A percentile compares a stretch with the other conserved stretches of the same genome.
Conservation (phyloP, 2,113 vertebrate genomes). For the Coracopsis vasa region DNA sequence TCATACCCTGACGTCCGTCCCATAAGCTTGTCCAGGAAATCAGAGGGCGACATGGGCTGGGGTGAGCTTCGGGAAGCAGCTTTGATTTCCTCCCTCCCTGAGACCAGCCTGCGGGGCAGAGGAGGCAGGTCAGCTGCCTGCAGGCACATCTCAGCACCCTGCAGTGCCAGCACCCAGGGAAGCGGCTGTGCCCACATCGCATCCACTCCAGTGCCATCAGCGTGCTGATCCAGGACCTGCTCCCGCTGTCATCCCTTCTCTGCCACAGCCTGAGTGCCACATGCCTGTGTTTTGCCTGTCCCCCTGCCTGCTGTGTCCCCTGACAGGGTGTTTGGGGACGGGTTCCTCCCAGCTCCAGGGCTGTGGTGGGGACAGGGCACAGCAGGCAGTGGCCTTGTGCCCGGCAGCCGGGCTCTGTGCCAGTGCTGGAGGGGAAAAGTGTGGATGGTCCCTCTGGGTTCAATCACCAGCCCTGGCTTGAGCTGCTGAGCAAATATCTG, state of each 20-base stretch:
- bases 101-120: slow-evolving; percentile 75
- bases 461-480: not conserved
- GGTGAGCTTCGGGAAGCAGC: slow-evolving; percentile 67
- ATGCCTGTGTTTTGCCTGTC: not conserved
- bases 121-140: not conserved
- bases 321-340: fast-evolving
- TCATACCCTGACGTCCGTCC: slow-evolving; percentile 91
- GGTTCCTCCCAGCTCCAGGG: not conserved
- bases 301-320: fast-evolving
- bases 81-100: slow-evolving; percentile 88
- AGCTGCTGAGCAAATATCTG: not conserved
- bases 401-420: not conserved
- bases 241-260: not conserved
- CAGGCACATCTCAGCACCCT: not conserved
- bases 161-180: not conserved
- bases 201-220: fast-evolving
- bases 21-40: slow-evolving; percentile 98
- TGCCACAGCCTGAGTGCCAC: not conserved
- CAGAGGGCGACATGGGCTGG: slow-evolving; percentile 87
- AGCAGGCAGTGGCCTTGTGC: fast-evolving
- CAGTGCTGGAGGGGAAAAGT: not conserved
- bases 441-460: not conserved
- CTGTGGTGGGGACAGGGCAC: fast-evolving
- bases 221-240: fast-evolving
- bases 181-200: fast-evolving